phyloP scores from a whole-genome alignment of 2,888 invertebrate genomes.

The Punctoribates punctum region DNA sequence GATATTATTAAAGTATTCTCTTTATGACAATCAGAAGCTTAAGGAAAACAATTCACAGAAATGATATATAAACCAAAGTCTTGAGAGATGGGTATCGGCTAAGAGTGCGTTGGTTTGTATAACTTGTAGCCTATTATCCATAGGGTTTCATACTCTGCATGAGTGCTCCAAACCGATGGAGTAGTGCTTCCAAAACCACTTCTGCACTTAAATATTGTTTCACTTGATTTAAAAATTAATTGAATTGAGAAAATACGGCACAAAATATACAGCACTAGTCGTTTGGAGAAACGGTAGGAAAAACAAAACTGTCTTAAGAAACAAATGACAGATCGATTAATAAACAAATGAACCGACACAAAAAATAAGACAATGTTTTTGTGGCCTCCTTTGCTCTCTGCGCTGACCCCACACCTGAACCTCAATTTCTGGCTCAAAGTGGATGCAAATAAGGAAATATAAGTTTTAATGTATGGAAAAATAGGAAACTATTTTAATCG shows the following conservation, averaged over 20 bases:
- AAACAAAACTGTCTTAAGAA: too few species aligned
- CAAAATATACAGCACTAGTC: neutral
- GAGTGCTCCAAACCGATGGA: neutral
- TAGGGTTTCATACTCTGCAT: constrained; percentile 31
- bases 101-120: constrained; percentile 23
- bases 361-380: too few species aligned
- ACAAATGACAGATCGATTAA: too few species aligned
- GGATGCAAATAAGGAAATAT: constrained; percentile 2
- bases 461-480: neutral
- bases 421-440: too few species aligned
- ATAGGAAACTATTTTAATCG: neutral
- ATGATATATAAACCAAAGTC: neutral
- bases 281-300: too few species aligned
- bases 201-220: neutral
- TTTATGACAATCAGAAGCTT: neutral
- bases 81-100: neutral
- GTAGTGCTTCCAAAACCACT: constrained; percentile 13
- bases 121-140: neutral
- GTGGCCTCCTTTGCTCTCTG: too few species aligned
- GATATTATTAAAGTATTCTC: neutral
- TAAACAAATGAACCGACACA: too few species aligned
- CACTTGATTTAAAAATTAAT: neutral
- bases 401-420: too few species aligned
- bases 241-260: constrained; percentile 3
- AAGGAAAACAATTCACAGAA: neutral